Base-by-base conservation (phyloP, 2,888 invertebrate species). In the Eristalis arbustorum region DNA sequence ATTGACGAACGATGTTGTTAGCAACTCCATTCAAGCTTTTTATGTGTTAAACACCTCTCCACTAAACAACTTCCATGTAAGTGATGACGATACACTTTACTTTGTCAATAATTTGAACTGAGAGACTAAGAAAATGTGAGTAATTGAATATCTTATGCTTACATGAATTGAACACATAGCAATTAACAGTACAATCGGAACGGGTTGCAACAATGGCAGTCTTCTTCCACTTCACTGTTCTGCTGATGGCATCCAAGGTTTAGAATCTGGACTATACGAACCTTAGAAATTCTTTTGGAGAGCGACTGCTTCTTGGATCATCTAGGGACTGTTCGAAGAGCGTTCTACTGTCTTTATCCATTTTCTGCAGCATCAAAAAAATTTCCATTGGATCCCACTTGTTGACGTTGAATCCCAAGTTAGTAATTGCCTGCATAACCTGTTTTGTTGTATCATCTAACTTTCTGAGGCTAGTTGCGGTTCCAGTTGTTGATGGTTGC, bases 271-370 rank as follows among this genome's bases (percentile, higher is more conserved):
- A 61, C 42, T 61, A 61, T 28, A 69, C 25, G 56, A 57, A 69
- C n/a, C 56, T 69, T 6, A 49, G 59, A 4, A 69, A 56, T 10
- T 34, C 22, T 10, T 4, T 5, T 0, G 62, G 13, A 6, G 67
- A 23, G 25, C 40, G 42, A 59, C 66, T 75, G 31, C 67, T 40
- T 22, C 42, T 75, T 14, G 67, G 63, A 61, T 77, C 61, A 18
- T 28, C 62, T 22, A 77, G 28, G 5, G 76, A 69, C 18, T 77
- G 68, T 14, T 69, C 37, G 14, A 77, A 63, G 1, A 76, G n/a
- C 5, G 62, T 62, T 68, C 42, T 68, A 40, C 68, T 62, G 13
- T 68, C 61, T 13, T 49, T 61, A 13, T 69, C 56, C 25, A 61
- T 23, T 14, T 72, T 72, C 23, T 72, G 28, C 10, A 72, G 25